Percentiles rank a stretch among this genome's conserved stretches.
Conservation (phyloP, 2,113 vertebrate genomes). For the Gnathochromis pfefferi region DNA sequence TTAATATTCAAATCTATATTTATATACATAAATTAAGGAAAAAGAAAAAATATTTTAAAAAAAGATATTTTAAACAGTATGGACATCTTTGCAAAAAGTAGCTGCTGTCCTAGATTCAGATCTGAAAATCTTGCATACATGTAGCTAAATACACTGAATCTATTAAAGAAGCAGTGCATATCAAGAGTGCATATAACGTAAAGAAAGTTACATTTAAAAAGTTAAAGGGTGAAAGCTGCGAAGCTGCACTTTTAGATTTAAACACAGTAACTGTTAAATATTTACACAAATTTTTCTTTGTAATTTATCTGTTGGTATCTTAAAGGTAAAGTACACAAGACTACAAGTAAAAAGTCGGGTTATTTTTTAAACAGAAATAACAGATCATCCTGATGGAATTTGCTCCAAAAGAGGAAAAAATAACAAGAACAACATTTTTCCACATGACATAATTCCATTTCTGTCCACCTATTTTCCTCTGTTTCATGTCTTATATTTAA, state of each 20-base stretch:
- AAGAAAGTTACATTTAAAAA: not conserved
- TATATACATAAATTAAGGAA: not conserved
- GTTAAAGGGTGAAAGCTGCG: not conserved
- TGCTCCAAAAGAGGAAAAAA: not conserved
- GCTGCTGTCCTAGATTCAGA: not conserved
- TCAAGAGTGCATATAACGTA: not conserved
- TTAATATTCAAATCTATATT: not conserved
- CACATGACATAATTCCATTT: not conserved
- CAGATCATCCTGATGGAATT: not conserved
- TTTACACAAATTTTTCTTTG: not conserved
- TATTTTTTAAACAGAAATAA: not conserved
- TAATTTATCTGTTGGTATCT: not conserved
- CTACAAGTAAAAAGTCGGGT: not conserved
- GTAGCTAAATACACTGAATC: not conserved
- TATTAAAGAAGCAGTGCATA: not conserved
- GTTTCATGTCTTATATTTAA: not conserved
- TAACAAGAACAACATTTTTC: not conserved
- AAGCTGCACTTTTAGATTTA: not conserved
- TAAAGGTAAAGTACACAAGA: not conserved
- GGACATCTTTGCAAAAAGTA: not conserved
- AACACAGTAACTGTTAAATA: not conserved
- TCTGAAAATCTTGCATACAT: not conserved
- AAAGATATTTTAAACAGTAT: not conserved
- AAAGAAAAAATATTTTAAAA: not conserved
- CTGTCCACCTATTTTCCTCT: not conserved